Conservation (phyloP, 1,140 invertebrate genomes). For the Pseudomyrmex concolor region DNA sequence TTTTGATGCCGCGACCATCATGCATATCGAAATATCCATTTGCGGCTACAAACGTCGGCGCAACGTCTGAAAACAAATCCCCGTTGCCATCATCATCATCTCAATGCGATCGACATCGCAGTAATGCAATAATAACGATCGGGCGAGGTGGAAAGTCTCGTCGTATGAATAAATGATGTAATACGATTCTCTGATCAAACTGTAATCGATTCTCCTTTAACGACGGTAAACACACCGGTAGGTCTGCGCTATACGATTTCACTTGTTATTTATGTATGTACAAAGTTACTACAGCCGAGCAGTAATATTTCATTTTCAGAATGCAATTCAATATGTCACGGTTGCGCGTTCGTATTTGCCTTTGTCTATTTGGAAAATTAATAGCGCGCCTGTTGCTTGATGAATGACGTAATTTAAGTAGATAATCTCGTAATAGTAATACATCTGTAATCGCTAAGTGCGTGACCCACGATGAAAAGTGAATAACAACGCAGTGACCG, state of each 20-base stretch:
- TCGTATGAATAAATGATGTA: constrained; percentile 20
- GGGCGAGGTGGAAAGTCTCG: background rate
- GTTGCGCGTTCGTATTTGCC: background rate
- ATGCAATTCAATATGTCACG: background rate
- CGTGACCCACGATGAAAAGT: background rate
- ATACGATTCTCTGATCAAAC: constrained; percentile 30
- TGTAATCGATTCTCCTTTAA: constrained; percentile 15
- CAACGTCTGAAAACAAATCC: constrained; percentile 25
- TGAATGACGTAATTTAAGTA: constrained; percentile 32
- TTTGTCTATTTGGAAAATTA: constrained; percentile 15
- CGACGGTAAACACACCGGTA: background rate
- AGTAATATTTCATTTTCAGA: constrained; percentile 9
- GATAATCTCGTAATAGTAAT: constrained; percentile 6
- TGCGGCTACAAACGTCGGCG: background rate
- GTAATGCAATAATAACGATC: constrained; percentile 4
- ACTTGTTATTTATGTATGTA: background rate
- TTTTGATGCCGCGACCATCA: background rate
- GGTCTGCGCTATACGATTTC: constrained; percentile 20
- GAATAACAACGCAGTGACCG: background rate
- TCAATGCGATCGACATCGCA: background rate
- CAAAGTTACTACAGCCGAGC: background rate
- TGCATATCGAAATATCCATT: background rate
- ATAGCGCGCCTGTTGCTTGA: background rate
- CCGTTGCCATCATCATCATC: constrained; percentile 18
- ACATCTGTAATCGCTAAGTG: background rate